These are phyloP conservation scores for Galemys pyrenaicus DNA, from an alignment of 2,113 vertebrate species.

Conservation along the genomic window DNA sequence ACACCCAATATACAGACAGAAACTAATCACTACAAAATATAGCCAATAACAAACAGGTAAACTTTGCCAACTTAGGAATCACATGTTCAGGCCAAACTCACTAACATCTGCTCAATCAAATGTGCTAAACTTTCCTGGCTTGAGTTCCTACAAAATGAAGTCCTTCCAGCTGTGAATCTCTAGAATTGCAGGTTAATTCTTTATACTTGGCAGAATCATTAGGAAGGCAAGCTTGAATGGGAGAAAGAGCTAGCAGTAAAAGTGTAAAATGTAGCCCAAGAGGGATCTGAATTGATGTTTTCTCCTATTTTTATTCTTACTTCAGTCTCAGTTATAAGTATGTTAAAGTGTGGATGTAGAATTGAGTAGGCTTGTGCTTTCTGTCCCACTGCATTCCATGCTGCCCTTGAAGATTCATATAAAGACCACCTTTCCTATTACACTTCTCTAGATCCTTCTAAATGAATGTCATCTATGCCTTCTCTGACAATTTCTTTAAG, in stretches of 20 bases:
- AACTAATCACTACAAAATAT: background rate
- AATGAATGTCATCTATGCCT: background rate
- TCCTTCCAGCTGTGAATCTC: background rate
- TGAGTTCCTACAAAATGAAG: background rate
- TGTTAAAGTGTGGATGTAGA: background rate
- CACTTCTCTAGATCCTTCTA: background rate
- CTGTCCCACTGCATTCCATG: background rate
- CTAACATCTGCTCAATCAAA: background rate
- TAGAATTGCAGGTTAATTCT: background rate
- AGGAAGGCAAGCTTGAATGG: background rate
- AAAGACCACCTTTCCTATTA: background rate
- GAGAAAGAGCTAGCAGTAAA: background rate
- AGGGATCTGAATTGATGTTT: background rate
- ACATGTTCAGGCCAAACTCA: background rate
- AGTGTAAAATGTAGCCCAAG: background rate
- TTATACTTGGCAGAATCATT: constrained; percentile 26
- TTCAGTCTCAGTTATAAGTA: background rate
- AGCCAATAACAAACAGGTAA: background rate
- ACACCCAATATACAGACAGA: background rate
- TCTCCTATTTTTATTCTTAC: background rate
- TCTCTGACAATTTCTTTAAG: background rate
- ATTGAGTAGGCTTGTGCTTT: background rate
- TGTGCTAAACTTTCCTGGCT: background rate
- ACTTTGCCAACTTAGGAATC: background rate
- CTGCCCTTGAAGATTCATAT: background rate